phyloP scores from a whole-genome alignment of 2,888 invertebrate species.

The Eupithecia dodoneata region DNA sequence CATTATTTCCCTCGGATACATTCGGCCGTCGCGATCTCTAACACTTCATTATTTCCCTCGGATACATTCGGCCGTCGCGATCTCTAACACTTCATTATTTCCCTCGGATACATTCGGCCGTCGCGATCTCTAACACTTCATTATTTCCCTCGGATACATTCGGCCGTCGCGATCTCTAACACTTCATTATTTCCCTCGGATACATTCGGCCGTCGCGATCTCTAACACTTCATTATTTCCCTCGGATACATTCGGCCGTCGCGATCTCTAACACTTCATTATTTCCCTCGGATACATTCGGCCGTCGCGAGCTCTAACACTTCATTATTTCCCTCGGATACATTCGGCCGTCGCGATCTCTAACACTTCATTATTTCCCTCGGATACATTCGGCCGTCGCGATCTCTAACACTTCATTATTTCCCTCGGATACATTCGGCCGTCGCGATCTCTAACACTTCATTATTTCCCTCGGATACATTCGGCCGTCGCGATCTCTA shows the following conservation, averaged over 20 bases:
- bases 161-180: neutral
- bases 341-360: neutral
- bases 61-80: neutral
- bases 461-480: neutral
- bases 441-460: neutral
- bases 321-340: neutral
- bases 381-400: neutral
- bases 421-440: neutral
- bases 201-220: neutral
- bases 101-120: neutral
- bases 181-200: neutral
- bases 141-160: neutral
- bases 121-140: neutral
- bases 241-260: neutral
- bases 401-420: neutral
- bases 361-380: neutral
- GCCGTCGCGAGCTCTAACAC: neutral
- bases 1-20: neutral
- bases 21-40: neutral
- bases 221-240: neutral
- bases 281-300: neutral
- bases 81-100: neutral
- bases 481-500: neutral
- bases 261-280: neutral
- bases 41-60: neutral